Percentiles rank a stretch among this genome's conserved stretches.
phyloP scores from a whole-genome alignment of 1,140 invertebrate species.

The Parapsyche elsis region DNA sequence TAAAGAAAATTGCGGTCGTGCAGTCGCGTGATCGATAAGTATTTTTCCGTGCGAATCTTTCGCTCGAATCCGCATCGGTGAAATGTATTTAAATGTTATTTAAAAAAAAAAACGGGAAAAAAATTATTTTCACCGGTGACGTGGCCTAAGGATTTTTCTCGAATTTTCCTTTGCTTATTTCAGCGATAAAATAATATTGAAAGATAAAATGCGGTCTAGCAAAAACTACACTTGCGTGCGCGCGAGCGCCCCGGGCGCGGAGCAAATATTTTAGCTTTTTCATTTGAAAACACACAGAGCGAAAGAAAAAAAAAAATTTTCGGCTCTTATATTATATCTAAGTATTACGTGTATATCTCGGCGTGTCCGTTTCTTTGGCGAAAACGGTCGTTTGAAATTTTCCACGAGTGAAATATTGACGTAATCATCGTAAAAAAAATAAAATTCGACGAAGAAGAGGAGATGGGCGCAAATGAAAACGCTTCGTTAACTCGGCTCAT shows the following conservation, averaged over 20 bases:
- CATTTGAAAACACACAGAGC: conserved; percentile 9
- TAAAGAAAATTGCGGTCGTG: too few species aligned
- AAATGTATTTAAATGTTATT: not conserved
- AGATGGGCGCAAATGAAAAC: not conserved
- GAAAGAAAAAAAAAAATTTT: too few species aligned
- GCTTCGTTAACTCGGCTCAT: too few species aligned
- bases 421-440: not conserved
- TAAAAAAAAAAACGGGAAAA: not conserved
- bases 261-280: conserved; percentile 24
- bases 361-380: not conserved
- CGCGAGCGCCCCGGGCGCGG: not conserved
- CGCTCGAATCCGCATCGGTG: too few species aligned
- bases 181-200: conserved; percentile 5
- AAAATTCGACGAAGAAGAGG: not conserved
- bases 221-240: not conserved
- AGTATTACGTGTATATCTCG: not conserved
- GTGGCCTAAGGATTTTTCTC: not conserved
- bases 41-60: too few species aligned
- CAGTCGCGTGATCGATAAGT: too few species aligned
- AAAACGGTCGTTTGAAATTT: not conserved
- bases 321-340: not conserved
- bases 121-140: not conserved
- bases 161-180: conserved; percentile 1
- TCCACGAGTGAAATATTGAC: not conserved
- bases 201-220: conserved; percentile 7